Percentiles rank a stretch among this genome's conserved stretches.
Evolutionary conservation across 2,113 vertebrate genomes (phyloP).

Genomic region (Lepus americanus): DNA sequence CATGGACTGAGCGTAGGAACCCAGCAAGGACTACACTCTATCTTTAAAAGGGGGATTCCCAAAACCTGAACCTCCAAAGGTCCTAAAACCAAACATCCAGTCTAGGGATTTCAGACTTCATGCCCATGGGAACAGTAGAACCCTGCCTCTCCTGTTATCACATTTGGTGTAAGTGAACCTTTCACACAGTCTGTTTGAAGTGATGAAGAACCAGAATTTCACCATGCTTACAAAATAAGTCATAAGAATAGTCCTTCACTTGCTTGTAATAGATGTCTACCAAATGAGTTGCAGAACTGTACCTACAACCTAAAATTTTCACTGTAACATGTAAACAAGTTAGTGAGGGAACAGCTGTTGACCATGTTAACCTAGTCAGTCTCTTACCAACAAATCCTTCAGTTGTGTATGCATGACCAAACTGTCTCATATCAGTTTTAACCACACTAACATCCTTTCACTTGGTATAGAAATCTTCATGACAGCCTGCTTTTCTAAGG

Average conservation of each 20-base stretch:
- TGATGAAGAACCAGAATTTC: background rate
- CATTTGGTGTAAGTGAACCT: background rate
- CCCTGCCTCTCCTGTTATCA: background rate
- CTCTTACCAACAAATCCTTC: background rate
- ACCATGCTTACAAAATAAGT: background rate
- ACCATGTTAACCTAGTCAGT: background rate
- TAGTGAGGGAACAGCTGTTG: background rate
- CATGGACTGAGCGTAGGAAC: background rate
- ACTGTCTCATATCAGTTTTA: background rate
- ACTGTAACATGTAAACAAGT: background rate
- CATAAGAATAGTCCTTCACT: background rate
- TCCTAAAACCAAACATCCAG: background rate
- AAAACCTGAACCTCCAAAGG: background rate
- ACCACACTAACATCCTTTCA: background rate
- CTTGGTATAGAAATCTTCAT: background rate
- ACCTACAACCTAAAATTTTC: background rate
- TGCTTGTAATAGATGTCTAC: background rate
- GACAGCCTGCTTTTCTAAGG: background rate
- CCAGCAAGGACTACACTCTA: background rate
- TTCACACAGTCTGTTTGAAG: slow-evolving; percentile 4
- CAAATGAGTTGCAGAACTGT: background rate
- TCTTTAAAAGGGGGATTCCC: background rate
- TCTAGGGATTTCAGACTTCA: slow-evolving; percentile 13
- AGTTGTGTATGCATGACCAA: background rate
- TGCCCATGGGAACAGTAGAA: background rate